Evolutionary conservation across 2,113 vertebrate genomes (phyloP).

Genomic region (Sinosuthora webbiana): DNA sequence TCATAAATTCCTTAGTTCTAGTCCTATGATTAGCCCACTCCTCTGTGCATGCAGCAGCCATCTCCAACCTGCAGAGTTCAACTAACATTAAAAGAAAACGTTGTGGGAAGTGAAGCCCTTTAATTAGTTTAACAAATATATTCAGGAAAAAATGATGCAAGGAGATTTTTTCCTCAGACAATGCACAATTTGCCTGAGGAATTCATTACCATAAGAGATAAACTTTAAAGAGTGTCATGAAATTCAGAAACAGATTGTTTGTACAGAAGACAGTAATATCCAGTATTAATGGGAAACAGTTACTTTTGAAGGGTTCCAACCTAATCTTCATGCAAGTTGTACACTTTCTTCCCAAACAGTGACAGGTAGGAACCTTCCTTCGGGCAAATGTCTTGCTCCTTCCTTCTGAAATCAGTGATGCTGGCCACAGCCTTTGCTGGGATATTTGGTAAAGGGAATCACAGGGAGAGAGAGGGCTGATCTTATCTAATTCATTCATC

Average conservation of each 20-base stretch:
- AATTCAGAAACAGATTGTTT: conserved; percentile 10
- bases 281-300: neutral
- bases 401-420: neutral
- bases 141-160: neutral
- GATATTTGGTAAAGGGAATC: neutral
- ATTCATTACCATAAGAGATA: conserved; percentile 11
- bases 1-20: neutral
- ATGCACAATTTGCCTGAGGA: neutral
- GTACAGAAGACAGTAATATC: neutral
- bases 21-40: neutral
- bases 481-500: neutral
- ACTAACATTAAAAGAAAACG: neutral
- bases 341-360: neutral
- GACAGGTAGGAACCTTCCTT: neutral
- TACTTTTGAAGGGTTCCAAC: neutral
- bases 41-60: neutral
- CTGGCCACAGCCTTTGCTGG: neutral
- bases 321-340: neutral
- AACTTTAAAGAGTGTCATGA: neutral
- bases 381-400: neutral
- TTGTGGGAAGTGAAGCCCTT: neutral
- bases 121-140: neutral
- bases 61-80: neutral
- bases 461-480: neutral
- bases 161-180: neutral